A percentile compares a stretch with the other conserved stretches of the same genome.
Evolutionary conservation across 2,797 vertebrate genomes (phyloP).

Genomic region (Selene dorsalis): DNA sequence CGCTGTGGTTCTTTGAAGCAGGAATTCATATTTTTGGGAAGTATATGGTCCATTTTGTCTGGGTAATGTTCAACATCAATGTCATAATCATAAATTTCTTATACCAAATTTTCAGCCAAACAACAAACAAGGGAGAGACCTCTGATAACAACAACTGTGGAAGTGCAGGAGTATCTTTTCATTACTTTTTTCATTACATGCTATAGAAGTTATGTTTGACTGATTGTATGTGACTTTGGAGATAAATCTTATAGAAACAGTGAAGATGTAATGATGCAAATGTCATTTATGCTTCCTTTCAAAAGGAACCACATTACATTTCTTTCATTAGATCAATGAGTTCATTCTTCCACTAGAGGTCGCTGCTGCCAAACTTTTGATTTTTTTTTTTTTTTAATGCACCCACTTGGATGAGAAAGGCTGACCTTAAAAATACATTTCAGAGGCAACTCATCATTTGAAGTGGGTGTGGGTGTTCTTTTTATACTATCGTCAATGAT

Average conservation of each 20-base stretch:
- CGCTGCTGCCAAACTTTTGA: slow-evolving; percentile 47
- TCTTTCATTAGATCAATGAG: slow-evolving; percentile 13
- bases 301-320: neutral
- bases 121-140: neutral
- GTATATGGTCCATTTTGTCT: neutral
- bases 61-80: neutral
- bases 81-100: too few relatives aligned
- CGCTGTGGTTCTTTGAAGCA: neutral
- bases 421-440: neutral
- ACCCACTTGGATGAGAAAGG: neutral
- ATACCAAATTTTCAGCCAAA: too few relatives aligned
- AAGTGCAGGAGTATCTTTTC: neutral
- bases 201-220: neutral
- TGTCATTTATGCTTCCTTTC: neutral
- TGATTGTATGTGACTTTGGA: neutral
- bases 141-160: neutral
- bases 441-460: neutral
- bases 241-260: neutral
- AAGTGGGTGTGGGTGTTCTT: neutral
- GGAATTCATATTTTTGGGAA: neutral
- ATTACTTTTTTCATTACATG: neutral
- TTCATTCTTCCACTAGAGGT: slow-evolving; percentile 64
- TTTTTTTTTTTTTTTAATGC: neutral
- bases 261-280: neutral
- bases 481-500: slow-evolving; percentile 5